Evolutionary conservation across 2,888 invertebrate genomes (phyloP).

Genomic region (Sussaba pulchella): DNA sequence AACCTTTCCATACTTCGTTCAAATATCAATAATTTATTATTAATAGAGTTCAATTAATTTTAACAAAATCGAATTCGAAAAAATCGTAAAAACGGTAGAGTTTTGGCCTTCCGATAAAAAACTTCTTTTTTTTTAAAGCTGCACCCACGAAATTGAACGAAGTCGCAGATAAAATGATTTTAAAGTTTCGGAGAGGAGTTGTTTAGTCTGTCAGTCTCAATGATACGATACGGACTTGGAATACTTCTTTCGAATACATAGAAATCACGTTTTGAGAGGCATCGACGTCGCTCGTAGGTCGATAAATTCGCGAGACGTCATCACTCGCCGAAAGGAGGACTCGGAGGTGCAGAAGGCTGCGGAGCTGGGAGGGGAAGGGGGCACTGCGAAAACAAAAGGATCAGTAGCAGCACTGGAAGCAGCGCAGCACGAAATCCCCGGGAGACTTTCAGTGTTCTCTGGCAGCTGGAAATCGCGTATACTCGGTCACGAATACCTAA

Average conservation of each 20-base stretch:
- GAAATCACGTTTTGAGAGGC: conserved; percentile 1
- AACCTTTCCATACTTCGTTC: too few relatives aligned
- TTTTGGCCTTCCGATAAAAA: too few relatives aligned
- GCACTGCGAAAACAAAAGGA: conserved; percentile 36
- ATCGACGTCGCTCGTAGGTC: conserved; percentile 49
- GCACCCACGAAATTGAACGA: too few relatives aligned
- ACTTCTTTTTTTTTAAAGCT: too few relatives aligned
- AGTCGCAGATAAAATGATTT: neutral
- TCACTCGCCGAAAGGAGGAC: conserved; percentile 64
- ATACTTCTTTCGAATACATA: neutral
- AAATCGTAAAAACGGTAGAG: too few relatives aligned
- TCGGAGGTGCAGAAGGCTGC: too few relatives aligned
- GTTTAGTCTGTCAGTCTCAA: conserved; percentile 11
- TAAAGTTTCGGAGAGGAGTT: neutral
- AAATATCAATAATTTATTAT: too few relatives aligned
- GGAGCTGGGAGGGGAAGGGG: neutral
- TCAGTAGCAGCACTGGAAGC: conserved; percentile 39
- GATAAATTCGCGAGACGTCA: conserved; percentile 77
- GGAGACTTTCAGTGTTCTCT: conserved; percentile 37
- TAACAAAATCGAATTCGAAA: too few relatives aligned
- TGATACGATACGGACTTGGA: conserved; percentile 26
- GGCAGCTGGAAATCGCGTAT: conserved; percentile 63
- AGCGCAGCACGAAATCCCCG: conserved; percentile 38
- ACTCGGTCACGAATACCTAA: conserved; percentile 82
- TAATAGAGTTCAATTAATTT: too few relatives aligned